These are phyloP conservation scores for Periphyllus acericola DNA, from an alignment of 2,888 invertebrate genomes.

Conservation along the genomic window DNA sequence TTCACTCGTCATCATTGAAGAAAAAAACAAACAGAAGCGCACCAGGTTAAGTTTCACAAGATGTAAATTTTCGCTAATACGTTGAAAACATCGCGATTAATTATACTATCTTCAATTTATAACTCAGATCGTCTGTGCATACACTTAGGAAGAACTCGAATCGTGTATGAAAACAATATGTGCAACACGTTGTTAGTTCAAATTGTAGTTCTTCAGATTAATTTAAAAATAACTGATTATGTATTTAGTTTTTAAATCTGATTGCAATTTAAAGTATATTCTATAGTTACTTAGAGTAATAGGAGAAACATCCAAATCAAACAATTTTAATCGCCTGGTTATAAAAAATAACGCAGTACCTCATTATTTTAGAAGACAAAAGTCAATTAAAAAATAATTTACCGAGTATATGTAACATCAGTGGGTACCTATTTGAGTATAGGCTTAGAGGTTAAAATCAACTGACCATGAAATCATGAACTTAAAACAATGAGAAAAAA, in stretches of 20 bases:
- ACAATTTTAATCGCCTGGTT: no score
- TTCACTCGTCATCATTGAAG: background rate
- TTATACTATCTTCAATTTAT: background rate
- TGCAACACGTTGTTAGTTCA: no score
- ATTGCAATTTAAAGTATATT: no score
- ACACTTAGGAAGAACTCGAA: background rate
- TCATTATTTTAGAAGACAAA: constrained; percentile 14
- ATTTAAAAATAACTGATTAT: no score
- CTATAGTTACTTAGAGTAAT: no score
- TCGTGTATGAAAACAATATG: background rate
- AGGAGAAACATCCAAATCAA: no score
- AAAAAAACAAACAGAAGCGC: constrained; percentile 31
- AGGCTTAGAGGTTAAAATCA: constrained; percentile 1
- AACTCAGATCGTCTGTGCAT: background rate
- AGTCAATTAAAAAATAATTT: constrained; percentile 37
- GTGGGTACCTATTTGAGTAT: background rate
- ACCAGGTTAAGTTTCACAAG: constrained; percentile 7
- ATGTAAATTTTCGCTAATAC: constrained; percentile 25
- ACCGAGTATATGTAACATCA: background rate
- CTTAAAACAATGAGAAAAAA: background rate
- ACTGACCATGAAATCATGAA: constrained; percentile 37
- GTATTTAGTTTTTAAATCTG: no score
- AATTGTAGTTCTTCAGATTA: no score
- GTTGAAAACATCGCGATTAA: background rate
- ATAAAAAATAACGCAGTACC: background rate